These are phyloP conservation scores for Tinea trinotella DNA, from an alignment of 2,888 invertebrate species.

Conservation along the genomic window DNA sequence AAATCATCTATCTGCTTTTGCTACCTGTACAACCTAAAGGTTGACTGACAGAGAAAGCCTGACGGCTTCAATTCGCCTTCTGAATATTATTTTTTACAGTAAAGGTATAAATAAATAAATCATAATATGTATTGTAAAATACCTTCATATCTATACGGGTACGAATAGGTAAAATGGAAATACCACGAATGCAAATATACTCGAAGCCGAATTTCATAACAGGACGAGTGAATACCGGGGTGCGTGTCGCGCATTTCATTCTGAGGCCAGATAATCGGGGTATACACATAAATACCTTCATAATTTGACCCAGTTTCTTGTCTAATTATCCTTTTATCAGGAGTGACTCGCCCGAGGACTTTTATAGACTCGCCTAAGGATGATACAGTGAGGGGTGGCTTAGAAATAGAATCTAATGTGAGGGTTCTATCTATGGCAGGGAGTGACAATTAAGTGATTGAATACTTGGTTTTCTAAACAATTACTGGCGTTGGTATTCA, in stretches of 20 bases:
- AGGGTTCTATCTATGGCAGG: too few relatives aligned
- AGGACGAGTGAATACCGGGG: constrained; percentile 25
- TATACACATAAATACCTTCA: background rate
- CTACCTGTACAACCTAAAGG: too few relatives aligned
- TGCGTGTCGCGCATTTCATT: constrained; percentile 29
- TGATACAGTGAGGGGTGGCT: background rate
- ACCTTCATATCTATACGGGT: background rate
- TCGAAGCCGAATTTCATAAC: constrained; percentile 29
- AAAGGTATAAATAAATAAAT: too few relatives aligned
- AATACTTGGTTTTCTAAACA: background rate
- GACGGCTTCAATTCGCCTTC: too few relatives aligned
- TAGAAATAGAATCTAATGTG: background rate
- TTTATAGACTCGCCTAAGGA: background rate
- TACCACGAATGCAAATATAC: constrained; percentile 28
- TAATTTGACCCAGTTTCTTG: background rate
- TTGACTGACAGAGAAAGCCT: too few relatives aligned
- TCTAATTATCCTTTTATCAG: background rate
- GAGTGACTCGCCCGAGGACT: background rate
- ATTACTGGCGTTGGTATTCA: too few relatives aligned
- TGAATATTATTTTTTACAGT: too few relatives aligned
- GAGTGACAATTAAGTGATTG: background rate
- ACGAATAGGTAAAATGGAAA: constrained; percentile 5
- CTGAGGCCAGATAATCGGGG: constrained; percentile 24
- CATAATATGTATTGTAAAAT: background rate
- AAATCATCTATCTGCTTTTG: too few relatives aligned